These are phyloP conservation scores for Nemapogon koenigi DNA, from an alignment of 2,888 invertebrate genomes.

Conservation along the genomic window DNA sequence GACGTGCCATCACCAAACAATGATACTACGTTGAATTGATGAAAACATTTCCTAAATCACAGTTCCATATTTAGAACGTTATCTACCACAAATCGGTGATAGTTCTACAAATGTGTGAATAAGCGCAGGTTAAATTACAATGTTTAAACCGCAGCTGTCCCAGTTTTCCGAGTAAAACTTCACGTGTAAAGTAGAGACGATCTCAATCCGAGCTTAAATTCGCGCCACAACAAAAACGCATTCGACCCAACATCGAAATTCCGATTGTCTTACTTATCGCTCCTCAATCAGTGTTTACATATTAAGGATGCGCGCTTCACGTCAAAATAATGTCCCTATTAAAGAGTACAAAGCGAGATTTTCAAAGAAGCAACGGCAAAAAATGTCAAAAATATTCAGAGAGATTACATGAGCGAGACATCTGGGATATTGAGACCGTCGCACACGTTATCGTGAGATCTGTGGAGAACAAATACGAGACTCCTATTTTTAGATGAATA, in stretches of 20 bases:
- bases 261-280: constrained; percentile 57
- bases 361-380: constrained; percentile 56
- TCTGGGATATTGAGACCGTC: constrained; percentile 64
- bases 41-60: too few relatives aligned
- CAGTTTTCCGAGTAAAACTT: constrained; percentile 4
- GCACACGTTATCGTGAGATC: constrained; percentile 57
- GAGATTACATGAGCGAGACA: constrained; percentile 57
- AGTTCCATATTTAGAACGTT: too few relatives aligned
- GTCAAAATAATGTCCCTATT: constrained; percentile 66
- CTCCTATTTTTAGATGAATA: constrained; percentile 58
- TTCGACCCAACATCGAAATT: constrained; percentile 33
- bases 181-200: constrained; percentile 3
- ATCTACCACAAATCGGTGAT: too few relatives aligned
- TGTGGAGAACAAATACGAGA: constrained; percentile 47
- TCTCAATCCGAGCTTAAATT: constrained; percentile 20
- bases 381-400: constrained; percentile 55
- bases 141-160: constrained; percentile 3
- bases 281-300: constrained; percentile 61
- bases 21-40: too few relatives aligned
- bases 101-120: too few relatives aligned
- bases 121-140: background rate
- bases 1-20: too few relatives aligned
- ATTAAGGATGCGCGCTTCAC: constrained; percentile 48
- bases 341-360: constrained; percentile 51
- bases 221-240: constrained; percentile 28